Percentiles rank a stretch among this genome's conserved stretches.
These are phyloP conservation scores for Anabas testudineus DNA, from an alignment of 2,797 vertebrate species.

Conservation along the genomic window DNA sequence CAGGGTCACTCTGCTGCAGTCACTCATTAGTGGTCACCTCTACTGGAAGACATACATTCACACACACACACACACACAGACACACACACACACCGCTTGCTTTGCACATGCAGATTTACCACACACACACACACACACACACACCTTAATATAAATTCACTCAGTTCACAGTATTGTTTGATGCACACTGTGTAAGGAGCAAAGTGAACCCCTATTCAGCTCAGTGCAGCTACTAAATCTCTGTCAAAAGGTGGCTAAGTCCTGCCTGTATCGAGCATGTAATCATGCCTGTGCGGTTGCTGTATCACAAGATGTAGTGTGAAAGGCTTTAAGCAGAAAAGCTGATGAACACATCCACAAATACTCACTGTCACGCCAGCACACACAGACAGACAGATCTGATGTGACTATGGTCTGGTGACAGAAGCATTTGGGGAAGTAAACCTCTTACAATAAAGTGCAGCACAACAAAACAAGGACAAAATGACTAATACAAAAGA, in stretches of 20 bases:
- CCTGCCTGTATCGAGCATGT: slow-evolving; percentile 42
- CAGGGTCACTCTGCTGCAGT: slow-evolving; percentile 83
- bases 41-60: slow-evolving; percentile 56
- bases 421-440: slow-evolving; percentile 55
- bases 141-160: slow-evolving; percentile 61
- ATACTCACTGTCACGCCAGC: slow-evolving; percentile 21
- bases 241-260: slow-evolving; percentile 67
- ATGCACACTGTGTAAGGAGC: slow-evolving; percentile 47
- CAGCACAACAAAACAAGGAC: not conserved
- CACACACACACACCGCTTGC: slow-evolving; percentile 20
- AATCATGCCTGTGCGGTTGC: slow-evolving; percentile 54
- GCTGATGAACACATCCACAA: slow-evolving; percentile 53
- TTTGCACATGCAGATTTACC: slow-evolving; percentile 37
- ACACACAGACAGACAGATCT: slow-evolving; percentile 3
- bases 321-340: slow-evolving; percentile 49
- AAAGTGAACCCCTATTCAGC: slow-evolving; percentile 71
- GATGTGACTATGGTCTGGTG: slow-evolving; percentile 37
- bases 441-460: slow-evolving; percentile 1
- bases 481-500: slow-evolving; percentile 7
- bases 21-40: slow-evolving; percentile 84
- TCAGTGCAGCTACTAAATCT: slow-evolving; percentile 64
- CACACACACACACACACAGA: slow-evolving; percentile 10
- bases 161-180: slow-evolving; percentile 55
- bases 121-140: slow-evolving; percentile 48
- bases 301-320: slow-evolving; percentile 64